Evolutionary conservation across 1,140 invertebrate species (phyloP).

Genomic region (Drosophila malerkotliana): DNA sequence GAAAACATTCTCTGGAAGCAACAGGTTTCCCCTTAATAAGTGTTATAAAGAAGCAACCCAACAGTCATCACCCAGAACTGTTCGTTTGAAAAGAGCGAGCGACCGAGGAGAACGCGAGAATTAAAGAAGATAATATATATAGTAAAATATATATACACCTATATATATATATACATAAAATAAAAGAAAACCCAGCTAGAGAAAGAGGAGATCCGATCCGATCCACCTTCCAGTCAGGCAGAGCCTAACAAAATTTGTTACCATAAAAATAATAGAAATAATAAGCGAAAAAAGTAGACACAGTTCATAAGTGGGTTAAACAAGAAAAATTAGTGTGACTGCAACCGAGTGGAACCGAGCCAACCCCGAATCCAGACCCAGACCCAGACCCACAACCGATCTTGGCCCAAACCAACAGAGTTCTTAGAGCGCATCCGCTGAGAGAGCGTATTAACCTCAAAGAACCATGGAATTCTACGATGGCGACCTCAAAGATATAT

Average conservation of each 20-base stretch:
- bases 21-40: slow-evolving; percentile 80
- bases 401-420: slow-evolving; percentile 14
- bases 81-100: slow-evolving; percentile 35
- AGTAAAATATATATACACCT: not conserved
- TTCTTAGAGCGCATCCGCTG: slow-evolving; percentile 58
- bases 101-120: slow-evolving; percentile 31
- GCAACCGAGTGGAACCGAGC: slow-evolving; percentile 68
- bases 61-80: slow-evolving; percentile 66
- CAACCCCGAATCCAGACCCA: slow-evolving; percentile 18
- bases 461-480: slow-evolving; percentile 88
- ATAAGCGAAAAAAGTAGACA: slow-evolving; percentile 39
- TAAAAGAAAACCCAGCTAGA: slow-evolving; percentile 5
- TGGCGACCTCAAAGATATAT: slow-evolving; percentile 90
- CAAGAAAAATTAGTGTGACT: slow-evolving; percentile 65
- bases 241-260: slow-evolving; percentile 7
- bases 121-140: slow-evolving; percentile 29
- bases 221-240: not conserved
- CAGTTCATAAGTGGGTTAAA: slow-evolving; percentile 52
- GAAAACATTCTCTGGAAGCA: slow-evolving; percentile 82
- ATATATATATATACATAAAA: slow-evolving; percentile 12
- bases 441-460: slow-evolving; percentile 37
- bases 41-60: slow-evolving; percentile 60
- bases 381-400: not conserved
- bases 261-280: slow-evolving; percentile 37
- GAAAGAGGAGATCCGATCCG: not conserved